A percentile compares a stretch with the other conserved stretches of the same genome.
phyloP scores from a whole-genome alignment of 2,888 invertebrate genomes.

The Trisateles emortualis region DNA sequence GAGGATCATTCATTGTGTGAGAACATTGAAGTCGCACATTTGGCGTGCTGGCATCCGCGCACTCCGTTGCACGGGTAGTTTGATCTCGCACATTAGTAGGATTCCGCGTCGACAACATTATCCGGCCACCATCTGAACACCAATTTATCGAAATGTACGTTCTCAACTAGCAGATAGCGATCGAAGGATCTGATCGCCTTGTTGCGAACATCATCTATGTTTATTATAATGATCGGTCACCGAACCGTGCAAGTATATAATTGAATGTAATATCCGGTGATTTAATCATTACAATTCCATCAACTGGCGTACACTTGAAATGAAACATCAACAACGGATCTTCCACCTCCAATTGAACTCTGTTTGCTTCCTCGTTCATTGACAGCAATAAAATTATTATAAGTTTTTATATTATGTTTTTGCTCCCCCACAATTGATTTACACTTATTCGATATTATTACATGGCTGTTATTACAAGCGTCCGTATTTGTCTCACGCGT shows the following conservation, averaged over 20 bases:
- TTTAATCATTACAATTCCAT: conserved; percentile 65
- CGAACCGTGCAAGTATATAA: conserved; percentile 61
- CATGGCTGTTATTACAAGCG: conserved; percentile 62
- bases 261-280: conserved; percentile 73
- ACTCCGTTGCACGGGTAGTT: conserved; percentile 57
- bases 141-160: conserved; percentile 37
- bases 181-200: conserved; percentile 40
- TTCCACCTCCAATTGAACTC: conserved; percentile 28
- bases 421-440: conserved; percentile 53
- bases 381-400: conserved; percentile 36
- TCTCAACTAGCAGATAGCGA: conserved; percentile 41
- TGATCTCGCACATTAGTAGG: conserved; percentile 58
- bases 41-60: conserved; percentile 60
- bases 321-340: conserved; percentile 34
- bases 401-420: conserved; percentile 39
- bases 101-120: conserved; percentile 53
- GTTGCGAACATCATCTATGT: conserved; percentile 49
- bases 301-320: conserved; percentile 50
- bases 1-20: conserved; percentile 49
- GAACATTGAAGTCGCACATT: conserved; percentile 56
- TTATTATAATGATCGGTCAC: conserved; percentile 57
- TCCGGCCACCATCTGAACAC: conserved; percentile 40
- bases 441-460: conserved; percentile 64
- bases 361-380: conserved; percentile 23
- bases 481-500: conserved; percentile 53